phyloP scores from a whole-genome alignment of 2,888 invertebrate species.

The Diabrotica balteata region DNA sequence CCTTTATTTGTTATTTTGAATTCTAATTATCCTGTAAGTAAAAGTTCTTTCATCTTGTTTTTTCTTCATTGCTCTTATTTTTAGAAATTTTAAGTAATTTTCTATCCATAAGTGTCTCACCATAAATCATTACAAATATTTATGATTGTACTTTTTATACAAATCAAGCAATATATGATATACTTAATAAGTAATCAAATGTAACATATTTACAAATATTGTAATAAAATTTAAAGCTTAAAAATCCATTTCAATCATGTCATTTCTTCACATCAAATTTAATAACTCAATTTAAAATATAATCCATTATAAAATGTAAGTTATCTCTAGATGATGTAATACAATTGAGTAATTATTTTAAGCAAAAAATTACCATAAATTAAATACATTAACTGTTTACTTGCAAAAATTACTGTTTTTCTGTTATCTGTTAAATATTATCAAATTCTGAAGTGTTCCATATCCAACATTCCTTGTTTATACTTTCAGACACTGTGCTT shows the following conservation, averaged over 20 bases:
- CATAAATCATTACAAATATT: not conserved
- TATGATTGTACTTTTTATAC: too few relatives aligned
- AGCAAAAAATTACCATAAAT: not conserved
- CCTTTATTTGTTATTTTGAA: too few relatives aligned
- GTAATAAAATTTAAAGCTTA: too few relatives aligned
- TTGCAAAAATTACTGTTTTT: not conserved
- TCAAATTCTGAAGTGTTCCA: not conserved
- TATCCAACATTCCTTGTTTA: not conserved
- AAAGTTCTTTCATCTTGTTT: too few relatives aligned
- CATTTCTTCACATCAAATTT: too few relatives aligned
- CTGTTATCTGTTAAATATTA: not conserved
- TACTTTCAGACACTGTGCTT: slow-evolving; percentile 1
- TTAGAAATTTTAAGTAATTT: not conserved
- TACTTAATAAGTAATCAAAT: too few relatives aligned
- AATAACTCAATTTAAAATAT: too few relatives aligned
- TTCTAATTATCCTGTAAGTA: too few relatives aligned
- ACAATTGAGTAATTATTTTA: not conserved
- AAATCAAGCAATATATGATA: too few relatives aligned
- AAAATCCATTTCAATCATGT: too few relatives aligned
- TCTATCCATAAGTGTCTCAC: not conserved
- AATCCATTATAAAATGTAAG: not conserved
- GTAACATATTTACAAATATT: too few relatives aligned
- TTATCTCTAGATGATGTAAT: not conserved
- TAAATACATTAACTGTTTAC: not conserved
- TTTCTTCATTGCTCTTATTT: too few relatives aligned